phyloP scores from a whole-genome alignment of 2,113 vertebrate species.

The Mastomys coucha region DNA sequence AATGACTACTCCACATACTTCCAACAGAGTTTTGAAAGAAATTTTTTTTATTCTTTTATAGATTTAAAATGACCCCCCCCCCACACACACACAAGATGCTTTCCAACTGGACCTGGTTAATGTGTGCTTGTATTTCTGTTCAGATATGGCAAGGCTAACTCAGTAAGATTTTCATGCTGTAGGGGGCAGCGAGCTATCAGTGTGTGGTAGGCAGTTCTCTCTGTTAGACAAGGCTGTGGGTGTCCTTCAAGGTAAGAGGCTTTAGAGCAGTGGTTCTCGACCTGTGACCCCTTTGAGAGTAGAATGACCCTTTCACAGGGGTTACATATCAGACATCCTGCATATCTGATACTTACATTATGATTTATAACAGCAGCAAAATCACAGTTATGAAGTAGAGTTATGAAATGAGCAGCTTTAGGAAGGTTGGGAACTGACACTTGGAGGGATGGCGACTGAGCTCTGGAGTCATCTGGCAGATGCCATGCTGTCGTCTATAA shows the following conservation, averaged over 20 bases:
- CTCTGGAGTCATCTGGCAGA: neutral
- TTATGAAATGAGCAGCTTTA: neutral
- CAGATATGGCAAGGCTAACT: neutral
- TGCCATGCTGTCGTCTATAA: neutral
- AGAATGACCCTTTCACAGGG: neutral
- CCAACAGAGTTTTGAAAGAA: neutral
- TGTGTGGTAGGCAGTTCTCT: neutral
- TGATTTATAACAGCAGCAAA: neutral
- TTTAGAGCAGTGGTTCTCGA: neutral
- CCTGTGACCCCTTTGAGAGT: neutral
- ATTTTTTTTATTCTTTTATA: conserved; percentile 28
- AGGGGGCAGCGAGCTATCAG: conserved; percentile 54
- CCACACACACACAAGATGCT: conserved; percentile 40
- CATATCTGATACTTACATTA: neutral
- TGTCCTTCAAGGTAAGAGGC: neutral
- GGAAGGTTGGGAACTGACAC: neutral
- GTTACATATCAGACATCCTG: neutral
- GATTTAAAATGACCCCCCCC: neutral
- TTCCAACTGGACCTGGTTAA: neutral
- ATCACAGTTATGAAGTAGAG: neutral
- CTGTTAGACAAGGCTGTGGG: neutral
- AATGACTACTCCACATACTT: neutral
- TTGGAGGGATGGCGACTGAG: conserved; percentile 10
- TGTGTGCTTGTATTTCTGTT: conserved; percentile 13
- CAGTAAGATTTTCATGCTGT: conserved; percentile 29